Conservation (phyloP, 1,140 invertebrate genomes). For the Cyclargus thomasi region DNA sequence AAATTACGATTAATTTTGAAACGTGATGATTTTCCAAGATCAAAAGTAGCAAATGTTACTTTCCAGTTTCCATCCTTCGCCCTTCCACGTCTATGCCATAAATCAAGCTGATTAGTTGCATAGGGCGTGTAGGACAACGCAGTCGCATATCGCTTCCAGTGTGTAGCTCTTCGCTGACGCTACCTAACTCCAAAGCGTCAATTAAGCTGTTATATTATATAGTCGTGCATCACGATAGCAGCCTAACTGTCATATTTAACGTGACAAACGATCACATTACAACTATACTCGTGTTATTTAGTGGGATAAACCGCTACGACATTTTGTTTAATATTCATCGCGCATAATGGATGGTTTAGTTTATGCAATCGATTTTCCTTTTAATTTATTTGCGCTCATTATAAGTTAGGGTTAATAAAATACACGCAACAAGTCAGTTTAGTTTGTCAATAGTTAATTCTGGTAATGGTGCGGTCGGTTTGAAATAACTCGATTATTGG, state of each 20-base stretch:
- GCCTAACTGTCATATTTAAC: slow-evolving; percentile 10
- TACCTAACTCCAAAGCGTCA: slow-evolving; percentile 10
- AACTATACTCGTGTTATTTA: slow-evolving; percentile 12
- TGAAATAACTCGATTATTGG: neutral
- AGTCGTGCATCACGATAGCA: slow-evolving; percentile 14
- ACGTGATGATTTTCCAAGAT: too few relatives aligned
- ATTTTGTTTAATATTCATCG: slow-evolving; percentile 7
- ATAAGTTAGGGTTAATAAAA: neutral
- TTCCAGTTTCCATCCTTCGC: too few relatives aligned
- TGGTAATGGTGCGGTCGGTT: neutral
- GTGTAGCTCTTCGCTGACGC: neutral
- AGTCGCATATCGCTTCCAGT: neutral
- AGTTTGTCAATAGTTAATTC: neutral
- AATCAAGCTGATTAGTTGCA: too few relatives aligned
- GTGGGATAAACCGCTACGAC: slow-evolving; percentile 3
- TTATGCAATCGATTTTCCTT: slow-evolving; percentile 1
- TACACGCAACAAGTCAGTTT: neutral
- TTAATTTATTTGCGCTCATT: neutral
- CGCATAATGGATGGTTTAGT: slow-evolving; percentile 6
- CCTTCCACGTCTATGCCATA: too few relatives aligned
- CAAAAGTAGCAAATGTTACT: too few relatives aligned
- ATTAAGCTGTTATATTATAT: slow-evolving; percentile 14
- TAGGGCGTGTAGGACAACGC: too few relatives aligned
- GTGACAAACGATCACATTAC: slow-evolving; percentile 16
- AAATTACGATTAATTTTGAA: too few relatives aligned